Conservation (phyloP, 2,113 vertebrate genomes). For the Bos taurus region DNA sequence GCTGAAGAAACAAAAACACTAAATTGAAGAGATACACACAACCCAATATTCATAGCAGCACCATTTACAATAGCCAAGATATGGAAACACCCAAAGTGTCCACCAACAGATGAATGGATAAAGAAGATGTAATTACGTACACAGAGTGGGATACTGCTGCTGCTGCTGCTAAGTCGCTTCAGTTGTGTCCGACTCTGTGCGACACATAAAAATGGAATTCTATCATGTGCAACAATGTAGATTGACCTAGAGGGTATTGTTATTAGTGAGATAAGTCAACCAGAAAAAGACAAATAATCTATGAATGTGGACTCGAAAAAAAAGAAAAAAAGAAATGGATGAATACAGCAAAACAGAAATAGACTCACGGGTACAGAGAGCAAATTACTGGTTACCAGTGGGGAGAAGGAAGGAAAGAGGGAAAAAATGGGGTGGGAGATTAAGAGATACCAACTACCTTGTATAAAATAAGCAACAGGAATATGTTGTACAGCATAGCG, state of each 20-base stretch:
- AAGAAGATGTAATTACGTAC: not conserved
- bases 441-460: not conserved
- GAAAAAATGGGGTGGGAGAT: not conserved
- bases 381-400: not conserved
- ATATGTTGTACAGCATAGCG: not conserved
- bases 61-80: not conserved
- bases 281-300: not conserved
- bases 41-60: not conserved
- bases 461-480: not conserved
- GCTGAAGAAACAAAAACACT: not conserved
- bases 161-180: too few species aligned
- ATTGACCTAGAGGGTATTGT: not conserved
- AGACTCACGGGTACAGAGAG: not conserved
- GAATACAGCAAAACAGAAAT: not conserved
- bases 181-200: fast-evolving
- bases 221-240: not conserved
- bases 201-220: not conserved
- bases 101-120: not conserved
- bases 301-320: not conserved
- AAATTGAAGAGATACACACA: not conserved
- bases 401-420: not conserved
- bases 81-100: not conserved
- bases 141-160: not conserved
- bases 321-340: not conserved
- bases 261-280: not conserved